These are phyloP conservation scores for Noctilio leporinus DNA, from an alignment of 2,113 vertebrate species.

Conservation along the genomic window DNA sequence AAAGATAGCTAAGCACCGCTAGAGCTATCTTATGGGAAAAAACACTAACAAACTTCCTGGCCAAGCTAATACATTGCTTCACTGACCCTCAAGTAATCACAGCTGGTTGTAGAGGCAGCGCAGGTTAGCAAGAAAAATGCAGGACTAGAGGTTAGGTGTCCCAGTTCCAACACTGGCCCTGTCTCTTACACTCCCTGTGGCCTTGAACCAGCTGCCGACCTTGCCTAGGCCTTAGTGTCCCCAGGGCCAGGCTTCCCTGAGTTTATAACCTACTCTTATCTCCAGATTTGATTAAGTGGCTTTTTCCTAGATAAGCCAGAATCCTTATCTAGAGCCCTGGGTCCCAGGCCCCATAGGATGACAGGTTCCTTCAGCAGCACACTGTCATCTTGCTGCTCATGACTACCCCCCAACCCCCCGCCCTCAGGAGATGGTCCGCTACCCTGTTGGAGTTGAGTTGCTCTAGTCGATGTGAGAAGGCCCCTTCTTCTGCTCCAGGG, in stretches of 20 bases:
- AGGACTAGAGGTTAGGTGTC: not conserved
- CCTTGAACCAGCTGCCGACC: not conserved
- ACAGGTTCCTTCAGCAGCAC: not conserved
- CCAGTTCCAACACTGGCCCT: not conserved
- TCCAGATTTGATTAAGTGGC: not conserved
- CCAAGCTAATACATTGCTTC: not conserved
- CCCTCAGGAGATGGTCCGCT: rapidly evolving
- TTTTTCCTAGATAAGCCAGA: not conserved
- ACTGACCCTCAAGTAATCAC: not conserved
- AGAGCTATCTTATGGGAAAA: too few relatives aligned
- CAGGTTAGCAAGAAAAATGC: not conserved
- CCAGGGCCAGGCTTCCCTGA: not conserved
- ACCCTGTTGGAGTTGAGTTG: too few relatives aligned
- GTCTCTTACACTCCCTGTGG: not conserved
- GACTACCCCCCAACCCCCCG: too few relatives aligned
- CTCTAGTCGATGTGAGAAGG: not conserved
- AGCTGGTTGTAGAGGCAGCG: not conserved
- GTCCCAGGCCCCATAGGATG: not conserved
- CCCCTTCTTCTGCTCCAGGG: not conserved
- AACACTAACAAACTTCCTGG: too few relatives aligned
- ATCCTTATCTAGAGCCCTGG: not conserved
- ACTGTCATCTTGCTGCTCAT: not conserved
- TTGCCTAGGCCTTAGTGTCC: not conserved
- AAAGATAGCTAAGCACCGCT: too few relatives aligned
- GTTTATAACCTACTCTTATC: not conserved